Evolutionary conservation across 1,140 invertebrate species (phyloP).

Genomic region (Aphidius ervi): DNA sequence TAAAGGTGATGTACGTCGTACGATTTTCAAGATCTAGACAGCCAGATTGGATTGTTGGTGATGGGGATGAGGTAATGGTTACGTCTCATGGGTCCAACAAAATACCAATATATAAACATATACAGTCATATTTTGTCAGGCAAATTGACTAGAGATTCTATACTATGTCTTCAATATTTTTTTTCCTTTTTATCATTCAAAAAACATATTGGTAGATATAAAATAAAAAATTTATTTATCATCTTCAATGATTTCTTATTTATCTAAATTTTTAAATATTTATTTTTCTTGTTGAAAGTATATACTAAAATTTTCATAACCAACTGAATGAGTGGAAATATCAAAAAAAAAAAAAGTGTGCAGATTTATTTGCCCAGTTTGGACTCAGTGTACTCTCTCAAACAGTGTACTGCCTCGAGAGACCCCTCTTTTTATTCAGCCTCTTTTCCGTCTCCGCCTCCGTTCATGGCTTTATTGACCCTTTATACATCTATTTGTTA

Average conservation of each 20-base stretch:
- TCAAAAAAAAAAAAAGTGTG: constrained; percentile 34
- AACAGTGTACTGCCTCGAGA: constrained; percentile 39
- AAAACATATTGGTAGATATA: too few species aligned
- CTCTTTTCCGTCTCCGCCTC: constrained; percentile 21
- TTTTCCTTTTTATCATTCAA: too few species aligned
- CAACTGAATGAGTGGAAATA: constrained; percentile 15
- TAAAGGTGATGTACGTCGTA: constrained; percentile 38
- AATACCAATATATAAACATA: neutral
- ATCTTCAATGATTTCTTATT: too few species aligned
- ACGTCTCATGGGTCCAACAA: neutral
- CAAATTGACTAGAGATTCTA: too few species aligned
- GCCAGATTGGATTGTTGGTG: constrained; percentile 33
- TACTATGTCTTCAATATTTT: too few species aligned
- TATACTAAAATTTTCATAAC: neutral
- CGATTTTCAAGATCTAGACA: constrained; percentile 29
- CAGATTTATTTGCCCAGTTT: constrained; percentile 45
- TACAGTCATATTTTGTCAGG: too few species aligned
- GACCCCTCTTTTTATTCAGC: constrained; percentile 25
- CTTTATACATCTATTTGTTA: constrained; percentile 57
- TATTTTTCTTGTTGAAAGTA: too few species aligned
- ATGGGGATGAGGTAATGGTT: neutral
- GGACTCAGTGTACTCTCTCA: constrained; percentile 1
- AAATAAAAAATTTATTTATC: too few species aligned
- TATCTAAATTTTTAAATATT: too few species aligned
- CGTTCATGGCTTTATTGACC: constrained; percentile 51